These are phyloP conservation scores for Lepidurus couesii DNA, from an alignment of 1,140 invertebrate species.

Conservation along the genomic window DNA sequence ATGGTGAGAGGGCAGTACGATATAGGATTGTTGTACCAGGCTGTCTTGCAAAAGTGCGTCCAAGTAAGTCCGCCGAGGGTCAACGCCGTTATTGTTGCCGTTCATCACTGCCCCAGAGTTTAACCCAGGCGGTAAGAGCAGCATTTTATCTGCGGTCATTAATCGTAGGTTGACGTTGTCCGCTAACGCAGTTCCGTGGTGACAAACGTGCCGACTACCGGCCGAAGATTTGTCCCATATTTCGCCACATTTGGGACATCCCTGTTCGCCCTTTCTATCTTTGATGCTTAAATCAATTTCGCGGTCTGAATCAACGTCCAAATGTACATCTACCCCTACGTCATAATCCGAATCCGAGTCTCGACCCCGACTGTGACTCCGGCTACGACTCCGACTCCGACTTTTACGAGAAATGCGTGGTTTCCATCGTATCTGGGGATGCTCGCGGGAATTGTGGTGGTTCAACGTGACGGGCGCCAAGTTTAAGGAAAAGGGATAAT, in stretches of 20 bases:
- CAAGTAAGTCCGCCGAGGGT: slow-evolving; percentile 30
- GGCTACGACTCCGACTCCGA: slow-evolving; percentile 26
- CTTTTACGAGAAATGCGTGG: slow-evolving; percentile 5
- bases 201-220: background rate
- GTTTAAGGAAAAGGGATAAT: slow-evolving; percentile 32
- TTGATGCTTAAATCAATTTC: slow-evolving; percentile 35
- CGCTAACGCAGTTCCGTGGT: background rate
- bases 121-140: slow-evolving; percentile 25
- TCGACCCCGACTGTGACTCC: slow-evolving; percentile 19
- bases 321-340: slow-evolving; percentile 24
- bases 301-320: slow-evolving; percentile 30
- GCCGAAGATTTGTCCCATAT: background rate
- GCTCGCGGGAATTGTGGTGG: slow-evolving; percentile 24
- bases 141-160: slow-evolving; percentile 30
- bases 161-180: slow-evolving; percentile 26
- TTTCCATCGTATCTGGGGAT: slow-evolving; percentile 2
- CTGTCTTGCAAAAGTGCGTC: slow-evolving; percentile 34
- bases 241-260: slow-evolving; percentile 17
- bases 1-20: slow-evolving; percentile 31
- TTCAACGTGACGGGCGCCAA: slow-evolving; percentile 25
- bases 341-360: slow-evolving; percentile 27
- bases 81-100: slow-evolving; percentile 11
- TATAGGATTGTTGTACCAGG: slow-evolving; percentile 33
- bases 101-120: background rate
- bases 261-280: background rate